Evolutionary conservation across 2,797 vertebrate species (phyloP), one percentile per base, ranked within the genome.

Genomic region (Limnodromus scolopaceus): DNA sequence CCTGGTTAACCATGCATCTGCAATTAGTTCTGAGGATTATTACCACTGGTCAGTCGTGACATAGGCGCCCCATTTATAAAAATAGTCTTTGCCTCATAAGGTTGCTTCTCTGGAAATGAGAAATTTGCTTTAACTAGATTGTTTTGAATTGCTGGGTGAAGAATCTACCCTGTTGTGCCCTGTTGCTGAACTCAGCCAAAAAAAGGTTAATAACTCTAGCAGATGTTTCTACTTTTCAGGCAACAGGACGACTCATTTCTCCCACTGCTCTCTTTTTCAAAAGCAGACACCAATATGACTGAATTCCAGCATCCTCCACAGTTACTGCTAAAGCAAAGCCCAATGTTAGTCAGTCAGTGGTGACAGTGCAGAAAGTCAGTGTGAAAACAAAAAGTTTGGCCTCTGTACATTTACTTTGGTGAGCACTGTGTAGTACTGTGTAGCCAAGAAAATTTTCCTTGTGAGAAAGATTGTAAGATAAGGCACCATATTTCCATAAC

Each of bases 111-210:
- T 93, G 92, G 92, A 98, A 97, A 97, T 64, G 72, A 96, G 90
- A 97, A 97, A 96, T 94, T 93, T 97, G 95, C 96, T 97, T 94
- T 96, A 97, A 97, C 93, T 93, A 93, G 95, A 87, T 95, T 97
- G 95, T 96, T 97, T 97, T 95, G 94, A 96, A 97, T 97, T 94
- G 94, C 97, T 97, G 91, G 88, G 88, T 95, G 92, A 97, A 94
- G 92, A 95, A 92, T 95, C 95, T 96, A 89, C 97, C 96, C n/a
- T n/a, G n/a, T n/a, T n/a, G 91, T 97, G 96, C 94, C 95, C 94
- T 84, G 91, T 95, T 96, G 97, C 93, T 98, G 96, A 98, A 97
- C 96, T 98, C 96, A 95, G 96, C 92, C 96, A 96, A 97, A 97
- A 98, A 97, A 71, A 89, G 93, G 94, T 95, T 98, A 97, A 96